phyloP scores from a whole-genome alignment of 2,888 invertebrate species.

The Leucophenga maculata region DNA sequence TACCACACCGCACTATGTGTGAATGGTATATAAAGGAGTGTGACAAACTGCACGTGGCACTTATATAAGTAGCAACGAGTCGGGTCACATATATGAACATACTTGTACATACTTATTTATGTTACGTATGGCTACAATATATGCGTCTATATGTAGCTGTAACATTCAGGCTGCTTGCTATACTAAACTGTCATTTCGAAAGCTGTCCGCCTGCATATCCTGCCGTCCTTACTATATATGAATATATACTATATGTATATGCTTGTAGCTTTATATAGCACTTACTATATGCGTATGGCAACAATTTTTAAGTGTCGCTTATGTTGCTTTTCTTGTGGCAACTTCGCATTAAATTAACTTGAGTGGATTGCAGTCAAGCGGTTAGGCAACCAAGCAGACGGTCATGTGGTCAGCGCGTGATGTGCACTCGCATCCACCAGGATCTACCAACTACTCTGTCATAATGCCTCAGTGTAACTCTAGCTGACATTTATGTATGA shows the following conservation, averaged over 20 bases:
- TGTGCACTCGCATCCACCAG: not conserved
- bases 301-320: slow-evolving; percentile 20
- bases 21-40: slow-evolving; percentile 28
- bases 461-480: not conserved
- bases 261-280: not conserved
- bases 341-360: slow-evolving; percentile 54
- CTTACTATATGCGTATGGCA: not conserved
- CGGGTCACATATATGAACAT: slow-evolving; percentile 35
- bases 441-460: not conserved
- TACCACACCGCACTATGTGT: slow-evolving; percentile 20
- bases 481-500: slow-evolving; percentile 10
- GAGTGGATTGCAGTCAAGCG: slow-evolving; percentile 41
- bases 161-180: no score
- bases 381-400: slow-evolving; percentile 20
- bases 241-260: no score
- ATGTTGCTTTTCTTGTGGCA: slow-evolving; percentile 23
- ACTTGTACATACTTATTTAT: slow-evolving; percentile 28
- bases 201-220: no score
- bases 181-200: no score
- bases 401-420: slow-evolving; percentile 44
- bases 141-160: slow-evolving; percentile 7
- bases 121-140: slow-evolving; percentile 33
- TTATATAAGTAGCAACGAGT: slow-evolving; percentile 47
- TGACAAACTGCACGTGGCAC: slow-evolving; percentile 38
- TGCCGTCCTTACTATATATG: no score